These are phyloP conservation scores for Lampris megalopsis DNA, from an alignment of 2,113 vertebrate genomes.

Conservation along the genomic window DNA sequence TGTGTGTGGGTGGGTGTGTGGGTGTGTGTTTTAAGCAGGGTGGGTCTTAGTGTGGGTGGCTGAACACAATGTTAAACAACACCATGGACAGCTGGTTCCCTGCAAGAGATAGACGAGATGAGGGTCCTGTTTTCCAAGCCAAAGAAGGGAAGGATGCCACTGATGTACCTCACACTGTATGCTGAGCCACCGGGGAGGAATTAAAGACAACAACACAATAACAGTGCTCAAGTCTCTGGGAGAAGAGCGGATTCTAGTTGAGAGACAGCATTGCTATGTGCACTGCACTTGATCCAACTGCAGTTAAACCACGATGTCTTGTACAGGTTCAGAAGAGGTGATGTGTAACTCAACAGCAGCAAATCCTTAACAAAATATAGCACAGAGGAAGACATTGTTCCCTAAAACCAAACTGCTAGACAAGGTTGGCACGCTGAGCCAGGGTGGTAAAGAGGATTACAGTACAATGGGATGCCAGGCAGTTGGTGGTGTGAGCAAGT, in stretches of 20 bases:
- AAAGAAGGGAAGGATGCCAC: constrained; percentile 11
- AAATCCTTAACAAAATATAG: not conserved
- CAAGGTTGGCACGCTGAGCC: not conserved
- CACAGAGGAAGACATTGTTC: not conserved
- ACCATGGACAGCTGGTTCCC: constrained; percentile 3
- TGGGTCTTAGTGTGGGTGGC: not conserved
- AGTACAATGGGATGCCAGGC: not conserved
- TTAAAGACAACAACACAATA: not conserved
- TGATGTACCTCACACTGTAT: not conserved
- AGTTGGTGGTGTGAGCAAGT: not conserved
- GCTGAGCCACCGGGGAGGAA: not conserved
- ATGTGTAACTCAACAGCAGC: not conserved
- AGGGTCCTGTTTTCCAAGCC: constrained; percentile 7
- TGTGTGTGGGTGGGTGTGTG: not conserved
- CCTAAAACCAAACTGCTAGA: not conserved
- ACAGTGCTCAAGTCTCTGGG: not conserved
- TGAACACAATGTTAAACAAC: constrained; percentile 18
- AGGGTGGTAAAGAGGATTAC: constrained; percentile 9
- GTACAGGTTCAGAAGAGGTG: too few relatives aligned
- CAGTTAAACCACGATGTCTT: not conserved
- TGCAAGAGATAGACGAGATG: not conserved
- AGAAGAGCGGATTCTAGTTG: not conserved
- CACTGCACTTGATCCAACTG: not conserved
- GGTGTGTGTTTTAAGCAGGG: not conserved
- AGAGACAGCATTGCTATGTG: not conserved